phyloP scores from a whole-genome alignment of 2,888 invertebrate species.

The Tolmerus cingulatus region DNA sequence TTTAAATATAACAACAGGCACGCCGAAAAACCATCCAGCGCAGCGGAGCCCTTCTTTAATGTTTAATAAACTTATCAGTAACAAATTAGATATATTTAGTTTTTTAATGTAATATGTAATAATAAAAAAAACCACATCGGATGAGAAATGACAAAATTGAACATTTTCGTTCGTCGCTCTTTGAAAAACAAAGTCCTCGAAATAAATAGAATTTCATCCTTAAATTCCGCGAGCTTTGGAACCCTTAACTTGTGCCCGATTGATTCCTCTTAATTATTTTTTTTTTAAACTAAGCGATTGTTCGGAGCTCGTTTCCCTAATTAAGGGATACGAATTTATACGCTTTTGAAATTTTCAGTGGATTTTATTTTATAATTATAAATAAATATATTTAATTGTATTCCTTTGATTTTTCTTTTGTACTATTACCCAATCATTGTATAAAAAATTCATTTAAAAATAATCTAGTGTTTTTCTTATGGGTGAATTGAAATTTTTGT shows the following conservation, averaged over 20 bases:
- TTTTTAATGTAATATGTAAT: conserved; percentile 28
- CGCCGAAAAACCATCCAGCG: background rate
- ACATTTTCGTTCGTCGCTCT: background rate
- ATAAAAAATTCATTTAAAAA: background rate
- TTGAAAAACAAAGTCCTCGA: background rate
- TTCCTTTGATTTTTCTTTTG: background rate
- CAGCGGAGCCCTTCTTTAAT: background rate
- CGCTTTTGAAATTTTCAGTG: background rate
- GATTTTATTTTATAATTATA: conserved; percentile 25
- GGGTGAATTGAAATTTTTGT: background rate
- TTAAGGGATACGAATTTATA: background rate
- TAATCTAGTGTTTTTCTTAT: background rate
- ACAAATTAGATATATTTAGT: background rate
- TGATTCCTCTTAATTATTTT: background rate
- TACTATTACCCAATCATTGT: background rate
- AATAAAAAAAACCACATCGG: conserved; percentile 14
- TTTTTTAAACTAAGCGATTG: background rate
- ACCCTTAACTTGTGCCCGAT: background rate
- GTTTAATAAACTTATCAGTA: conserved; percentile 1
- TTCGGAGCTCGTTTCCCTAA: background rate
- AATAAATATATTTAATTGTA: conserved; percentile 23
- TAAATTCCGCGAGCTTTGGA: background rate
- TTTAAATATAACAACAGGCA: background rate
- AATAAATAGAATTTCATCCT: background rate
- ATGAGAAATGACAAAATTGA: background rate